These are phyloP conservation scores for Mylabris phalerata DNA, from an alignment of 1,140 invertebrate species.

Conservation along the genomic window DNA sequence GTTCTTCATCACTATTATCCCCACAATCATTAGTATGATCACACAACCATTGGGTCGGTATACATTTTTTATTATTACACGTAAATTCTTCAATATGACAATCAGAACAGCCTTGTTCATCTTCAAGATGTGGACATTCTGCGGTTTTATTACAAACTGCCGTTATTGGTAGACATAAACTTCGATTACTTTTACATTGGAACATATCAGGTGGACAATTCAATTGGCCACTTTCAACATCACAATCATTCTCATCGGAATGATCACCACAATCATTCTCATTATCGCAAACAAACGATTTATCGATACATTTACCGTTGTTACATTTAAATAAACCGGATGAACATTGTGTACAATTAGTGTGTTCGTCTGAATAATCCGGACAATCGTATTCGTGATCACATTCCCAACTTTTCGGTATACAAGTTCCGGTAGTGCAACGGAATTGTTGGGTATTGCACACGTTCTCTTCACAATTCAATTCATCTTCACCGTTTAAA, in stretches of 20 bases:
- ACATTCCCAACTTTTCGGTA: slow-evolving; percentile 64
- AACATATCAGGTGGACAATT: background rate
- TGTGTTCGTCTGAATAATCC: slow-evolving; percentile 64
- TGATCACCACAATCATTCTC: slow-evolving; percentile 48
- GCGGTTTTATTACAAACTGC: slow-evolving; percentile 48
- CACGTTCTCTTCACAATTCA: slow-evolving; percentile 26
- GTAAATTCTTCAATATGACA: slow-evolving; percentile 48
- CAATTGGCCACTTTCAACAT: slow-evolving; percentile 1
- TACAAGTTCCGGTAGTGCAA: slow-evolving; percentile 57
- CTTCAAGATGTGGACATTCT: slow-evolving; percentile 64
- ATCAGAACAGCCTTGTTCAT: slow-evolving; percentile 51
- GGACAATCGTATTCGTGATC: slow-evolving; percentile 62
- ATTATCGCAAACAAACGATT: slow-evolving; percentile 43
- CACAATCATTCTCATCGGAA: slow-evolving; percentile 46
- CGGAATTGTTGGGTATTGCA: slow-evolving; percentile 41
- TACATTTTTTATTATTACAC: slow-evolving; percentile 50
- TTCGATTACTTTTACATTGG: slow-evolving; percentile 26
- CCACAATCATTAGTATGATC: slow-evolving; percentile 59
- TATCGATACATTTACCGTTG: slow-evolving; percentile 44
- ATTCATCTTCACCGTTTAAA: slow-evolving; percentile 67
- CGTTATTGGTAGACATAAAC: slow-evolving; percentile 54
- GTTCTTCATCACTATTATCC: slow-evolving; percentile 59
- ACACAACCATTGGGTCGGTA: slow-evolving; percentile 57
- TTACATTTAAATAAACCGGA: slow-evolving; percentile 24
- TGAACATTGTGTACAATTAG: slow-evolving; percentile 44